Percentiles rank a stretch among this genome's conserved stretches.
Conservation (phyloP, 2,113 vertebrate species). For the Nerophis lumbriciformis region DNA sequence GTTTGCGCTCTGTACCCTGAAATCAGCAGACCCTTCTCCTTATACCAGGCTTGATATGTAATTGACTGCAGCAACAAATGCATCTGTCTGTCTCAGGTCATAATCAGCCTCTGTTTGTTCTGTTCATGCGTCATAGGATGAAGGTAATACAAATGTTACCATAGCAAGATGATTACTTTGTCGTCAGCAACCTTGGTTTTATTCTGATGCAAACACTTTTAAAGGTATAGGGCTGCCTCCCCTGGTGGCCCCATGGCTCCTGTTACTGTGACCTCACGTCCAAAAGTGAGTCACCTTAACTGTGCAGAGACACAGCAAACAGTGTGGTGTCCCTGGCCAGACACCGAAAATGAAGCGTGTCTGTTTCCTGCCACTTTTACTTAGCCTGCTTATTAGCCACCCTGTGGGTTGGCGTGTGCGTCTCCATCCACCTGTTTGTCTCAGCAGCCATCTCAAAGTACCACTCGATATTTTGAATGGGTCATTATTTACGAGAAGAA, state of each 20-base stretch:
- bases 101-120: constrained; percentile 3
- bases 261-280: constrained; percentile 14
- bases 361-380: constrained; percentile 28
- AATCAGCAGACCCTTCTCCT: neutral
- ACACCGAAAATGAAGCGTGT: constrained; percentile 30
- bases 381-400: constrained; percentile 28
- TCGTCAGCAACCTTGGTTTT: neutral
- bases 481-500: neutral
- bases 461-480: constrained; percentile 7
- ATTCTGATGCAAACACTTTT: constrained; percentile 7
- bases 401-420: constrained; percentile 12
- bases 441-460: neutral
- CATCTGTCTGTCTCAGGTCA: no score
- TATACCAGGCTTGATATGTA: constrained; percentile 9
- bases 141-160: neutral
- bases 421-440: constrained; percentile 8
- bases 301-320: constrained; percentile 12
- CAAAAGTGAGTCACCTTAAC: constrained; percentile 8
- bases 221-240: neutral
- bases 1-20: constrained; percentile 8
- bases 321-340: constrained; percentile 25
- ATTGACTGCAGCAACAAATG: neutral
- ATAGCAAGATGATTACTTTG: neutral
- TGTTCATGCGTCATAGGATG: neutral
- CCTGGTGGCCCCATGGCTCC: constrained; percentile 7